A percentile compares a stretch with the other conserved stretches of the same genome.
Evolutionary conservation across 2,888 invertebrate genomes (phyloP).

Genomic region (Lasioglossum lativentre): DNA sequence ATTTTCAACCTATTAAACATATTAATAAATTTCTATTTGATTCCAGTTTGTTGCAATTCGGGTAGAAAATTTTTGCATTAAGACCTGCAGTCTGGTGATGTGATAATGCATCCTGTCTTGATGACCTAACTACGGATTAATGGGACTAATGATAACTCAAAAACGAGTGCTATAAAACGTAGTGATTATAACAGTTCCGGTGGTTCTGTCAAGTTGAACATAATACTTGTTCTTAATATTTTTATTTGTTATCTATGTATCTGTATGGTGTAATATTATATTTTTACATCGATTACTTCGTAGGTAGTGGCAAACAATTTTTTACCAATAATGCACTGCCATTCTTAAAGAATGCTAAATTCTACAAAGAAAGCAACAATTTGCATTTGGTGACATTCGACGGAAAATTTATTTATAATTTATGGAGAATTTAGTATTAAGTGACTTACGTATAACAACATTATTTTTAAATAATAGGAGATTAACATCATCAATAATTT

Average conservation of each 20-base stretch:
- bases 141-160: conserved; percentile 19
- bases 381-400: too few species aligned
- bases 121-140: conserved; percentile 16
- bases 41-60: too few species aligned
- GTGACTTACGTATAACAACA: background rate
- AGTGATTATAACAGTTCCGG: background rate
- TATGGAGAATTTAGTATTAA: too few species aligned
- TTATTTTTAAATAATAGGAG: background rate
- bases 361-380: too few species aligned
- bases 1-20: too few species aligned
- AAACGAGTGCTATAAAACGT: conserved; percentile 17
- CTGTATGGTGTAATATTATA: background rate
- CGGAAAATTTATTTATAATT: too few species aligned
- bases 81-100: background rate
- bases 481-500: background rate
- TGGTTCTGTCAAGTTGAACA: background rate
- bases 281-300: background rate
- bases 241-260: background rate
- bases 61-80: background rate
- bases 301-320: background rate
- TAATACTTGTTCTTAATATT: conserved; percentile 10
- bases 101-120: conserved; percentile 14
- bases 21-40: too few species aligned
- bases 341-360: background rate
- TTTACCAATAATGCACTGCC: background rate